phyloP scores from a whole-genome alignment of 1,140 invertebrate genomes.

The Penaeus indicus region DNA sequence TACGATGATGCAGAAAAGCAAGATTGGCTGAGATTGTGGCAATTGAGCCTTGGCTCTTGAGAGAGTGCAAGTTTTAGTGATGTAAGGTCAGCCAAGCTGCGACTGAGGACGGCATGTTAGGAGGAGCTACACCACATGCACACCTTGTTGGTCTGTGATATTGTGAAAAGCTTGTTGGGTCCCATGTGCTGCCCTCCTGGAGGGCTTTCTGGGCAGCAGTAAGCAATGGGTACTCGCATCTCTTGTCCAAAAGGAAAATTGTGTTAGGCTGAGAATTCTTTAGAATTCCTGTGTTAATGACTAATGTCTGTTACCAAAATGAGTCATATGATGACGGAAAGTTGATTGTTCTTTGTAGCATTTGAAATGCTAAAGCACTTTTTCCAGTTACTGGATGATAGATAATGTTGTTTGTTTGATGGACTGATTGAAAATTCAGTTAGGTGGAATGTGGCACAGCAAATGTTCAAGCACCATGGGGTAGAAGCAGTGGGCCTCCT shows the following conservation, averaged over 20 bases:
- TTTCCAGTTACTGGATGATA: conserved; percentile 60
- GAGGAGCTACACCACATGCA: conserved; percentile 64
- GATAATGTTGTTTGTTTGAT: conserved; percentile 47
- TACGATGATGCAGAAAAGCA: conserved; percentile 34
- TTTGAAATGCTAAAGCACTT: conserved; percentile 60
- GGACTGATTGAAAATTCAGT: conserved; percentile 58
- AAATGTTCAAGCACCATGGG: conserved; percentile 55
- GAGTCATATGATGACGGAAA: conserved; percentile 61
- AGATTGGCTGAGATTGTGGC: conserved; percentile 59
- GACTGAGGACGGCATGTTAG: conserved; percentile 63
- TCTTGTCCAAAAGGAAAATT: conserved; percentile 63
- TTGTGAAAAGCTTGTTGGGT: conserved; percentile 61
- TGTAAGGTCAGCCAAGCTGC: conserved; percentile 61
- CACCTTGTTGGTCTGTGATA: conserved; percentile 65
- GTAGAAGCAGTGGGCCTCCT: no score
- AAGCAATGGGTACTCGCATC: conserved; percentile 40
- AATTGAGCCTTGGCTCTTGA: conserved; percentile 54
- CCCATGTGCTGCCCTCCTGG: conserved; percentile 17
- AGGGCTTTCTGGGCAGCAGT: conserved; percentile 20
- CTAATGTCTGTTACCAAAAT: conserved; percentile 61
- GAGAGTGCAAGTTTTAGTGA: conserved; percentile 62
- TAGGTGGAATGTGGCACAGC: conserved; percentile 58
- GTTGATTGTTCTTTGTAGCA: conserved; percentile 64
- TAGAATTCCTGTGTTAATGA: conserved; percentile 63
- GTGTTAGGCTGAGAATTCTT: conserved; percentile 62